phyloP scores from a whole-genome alignment of 2,797 vertebrate species.

The Chelon auratus region DNA sequence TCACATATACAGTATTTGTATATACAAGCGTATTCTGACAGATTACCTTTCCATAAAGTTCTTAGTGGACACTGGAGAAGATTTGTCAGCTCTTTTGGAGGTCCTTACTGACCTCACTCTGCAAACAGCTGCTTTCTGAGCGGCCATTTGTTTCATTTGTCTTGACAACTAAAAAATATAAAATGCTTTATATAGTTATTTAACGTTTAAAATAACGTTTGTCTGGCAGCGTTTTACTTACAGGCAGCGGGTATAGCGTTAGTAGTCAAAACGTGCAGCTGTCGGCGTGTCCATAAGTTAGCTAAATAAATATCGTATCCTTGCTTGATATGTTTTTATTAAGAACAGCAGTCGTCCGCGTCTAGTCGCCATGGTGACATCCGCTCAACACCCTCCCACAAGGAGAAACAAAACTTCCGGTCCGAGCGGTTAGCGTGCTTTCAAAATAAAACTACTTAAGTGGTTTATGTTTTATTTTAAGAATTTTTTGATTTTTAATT shows the following conservation, averaged over 20 bases:
- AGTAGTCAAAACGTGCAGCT: background rate
- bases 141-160: constrained; percentile 37
- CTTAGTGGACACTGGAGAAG: constrained; percentile 15
- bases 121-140: constrained; percentile 9
- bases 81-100: constrained; percentile 35
- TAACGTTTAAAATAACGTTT: constrained; percentile 2
- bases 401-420: constrained; percentile 27
- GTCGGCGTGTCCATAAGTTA: background rate
- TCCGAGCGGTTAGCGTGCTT: rapidly evolving
- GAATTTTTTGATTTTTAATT: too few species aligned
- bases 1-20: too few species aligned
- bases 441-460: background rate
- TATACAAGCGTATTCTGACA: constrained; percentile 18
- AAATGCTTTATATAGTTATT: background rate
- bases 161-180: constrained; percentile 12
- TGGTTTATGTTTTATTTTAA: background rate
- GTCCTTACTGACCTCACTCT: constrained; percentile 8
- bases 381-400: background rate
- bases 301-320: background rate
- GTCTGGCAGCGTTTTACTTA: background rate
- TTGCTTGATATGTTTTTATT: background rate
- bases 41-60: constrained; percentile 74
- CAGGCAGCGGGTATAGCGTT: background rate
- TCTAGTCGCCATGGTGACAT: constrained; percentile 67
- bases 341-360: constrained; percentile 21